These are phyloP conservation scores for Trichechus manatus DNA, from an alignment of 2,113 vertebrate species.

Conservation along the genomic window DNA sequence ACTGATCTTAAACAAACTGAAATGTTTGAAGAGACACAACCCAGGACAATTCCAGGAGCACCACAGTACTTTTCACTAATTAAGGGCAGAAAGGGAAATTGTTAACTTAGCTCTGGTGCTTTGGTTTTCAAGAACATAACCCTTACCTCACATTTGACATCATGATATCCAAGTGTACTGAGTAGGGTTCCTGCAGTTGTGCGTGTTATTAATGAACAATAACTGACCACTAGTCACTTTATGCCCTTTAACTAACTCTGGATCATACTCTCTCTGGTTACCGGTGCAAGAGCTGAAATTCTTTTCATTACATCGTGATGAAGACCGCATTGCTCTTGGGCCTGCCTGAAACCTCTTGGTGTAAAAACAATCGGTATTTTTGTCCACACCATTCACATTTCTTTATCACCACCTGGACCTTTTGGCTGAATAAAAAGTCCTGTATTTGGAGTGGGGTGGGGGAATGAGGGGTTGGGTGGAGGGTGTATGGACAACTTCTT, in stretches of 20 bases:
- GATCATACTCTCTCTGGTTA: not conserved
- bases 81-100: conserved; percentile 57
- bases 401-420: not conserved
- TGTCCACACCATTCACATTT: conserved; percentile 3
- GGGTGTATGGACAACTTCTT: not conserved
- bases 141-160: not conserved
- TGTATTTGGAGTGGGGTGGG: not conserved
- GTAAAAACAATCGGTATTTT: not conserved
- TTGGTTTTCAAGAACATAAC: not conserved
- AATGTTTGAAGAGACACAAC: conserved; percentile 4
- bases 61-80: not conserved
- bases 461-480: too few species aligned
- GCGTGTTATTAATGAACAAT: conserved; percentile 13
- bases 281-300: not conserved
- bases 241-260: not conserved
- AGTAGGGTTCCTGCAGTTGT: not conserved
- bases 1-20: not conserved
- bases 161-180: not conserved
- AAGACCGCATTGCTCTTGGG: not conserved
- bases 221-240: conserved; percentile 68
- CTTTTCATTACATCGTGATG: conserved; percentile 19
- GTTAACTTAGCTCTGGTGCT: conserved; percentile 42
- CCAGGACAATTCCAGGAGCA: not conserved
- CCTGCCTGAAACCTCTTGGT: not conserved
- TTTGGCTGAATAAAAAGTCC: not conserved